Conservation (phyloP, 2,888 invertebrate genomes). For the Cephus runcator region DNA sequence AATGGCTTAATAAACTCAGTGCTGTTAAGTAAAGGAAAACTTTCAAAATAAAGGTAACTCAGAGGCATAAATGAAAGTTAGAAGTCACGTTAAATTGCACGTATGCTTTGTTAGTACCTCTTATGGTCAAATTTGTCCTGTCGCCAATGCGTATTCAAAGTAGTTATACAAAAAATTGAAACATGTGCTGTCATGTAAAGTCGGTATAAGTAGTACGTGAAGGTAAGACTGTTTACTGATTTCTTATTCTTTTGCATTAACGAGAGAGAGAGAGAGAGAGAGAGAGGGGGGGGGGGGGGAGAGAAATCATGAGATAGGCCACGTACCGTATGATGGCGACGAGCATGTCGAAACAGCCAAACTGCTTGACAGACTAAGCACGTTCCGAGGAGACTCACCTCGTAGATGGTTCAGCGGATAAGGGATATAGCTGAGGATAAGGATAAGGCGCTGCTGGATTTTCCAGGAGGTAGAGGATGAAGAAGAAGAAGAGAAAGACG, state of each 20-base stretch:
- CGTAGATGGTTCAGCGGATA: slow-evolving; percentile 3
- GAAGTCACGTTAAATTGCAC: no score
- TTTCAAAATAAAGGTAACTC: slow-evolving; percentile 23
- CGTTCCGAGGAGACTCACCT: not conserved
- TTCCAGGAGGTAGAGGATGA: not conserved
- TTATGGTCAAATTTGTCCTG: no score
- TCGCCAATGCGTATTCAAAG: no score
- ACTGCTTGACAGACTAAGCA: not conserved
- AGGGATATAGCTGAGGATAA: not conserved
- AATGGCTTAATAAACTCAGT: slow-evolving; percentile 16
- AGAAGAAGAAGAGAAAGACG: not conserved
- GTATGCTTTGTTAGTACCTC: no score
- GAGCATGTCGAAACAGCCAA: not conserved
- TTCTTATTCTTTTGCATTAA: no score
- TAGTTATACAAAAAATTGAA: no score
- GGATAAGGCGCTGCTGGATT: not conserved
- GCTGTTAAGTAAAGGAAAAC: slow-evolving; percentile 22
- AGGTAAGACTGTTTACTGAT: no score
- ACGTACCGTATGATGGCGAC: slow-evolving; percentile 19
- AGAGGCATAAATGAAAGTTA: slow-evolving; percentile 1
- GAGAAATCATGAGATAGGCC: slow-evolving; percentile 21
- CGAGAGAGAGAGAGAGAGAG: not conserved
- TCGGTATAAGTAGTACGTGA: no score
- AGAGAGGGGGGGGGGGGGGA: fast-evolving
- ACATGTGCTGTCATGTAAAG: no score